Base-by-base conservation (phyloP, 2,797 vertebrate genomes). In the Champsocephalus esox region DNA sequence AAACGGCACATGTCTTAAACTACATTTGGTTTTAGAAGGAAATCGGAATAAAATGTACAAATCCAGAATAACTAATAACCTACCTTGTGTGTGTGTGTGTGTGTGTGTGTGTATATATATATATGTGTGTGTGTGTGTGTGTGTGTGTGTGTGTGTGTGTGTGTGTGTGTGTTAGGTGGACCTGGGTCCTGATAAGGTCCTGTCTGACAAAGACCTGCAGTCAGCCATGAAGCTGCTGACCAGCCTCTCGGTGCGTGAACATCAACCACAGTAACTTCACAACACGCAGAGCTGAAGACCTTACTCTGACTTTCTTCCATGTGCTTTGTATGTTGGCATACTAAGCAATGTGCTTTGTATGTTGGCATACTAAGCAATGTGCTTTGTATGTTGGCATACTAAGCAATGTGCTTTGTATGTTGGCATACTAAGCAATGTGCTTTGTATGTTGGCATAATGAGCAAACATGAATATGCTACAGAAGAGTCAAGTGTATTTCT, bases 201-300 rank as follows among this genome's bases (percentile, higher is more conserved):
- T 99, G 76, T 96, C 97, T 48, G 97, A 99, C 90, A 99, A 96
- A 96, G 98, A 99, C 88, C 96, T 99, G 67, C 97, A 99, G 92
- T 96, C 96, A 66, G 92, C 95, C 57, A 93, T 99, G 92, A 99
- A 97, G 92, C 95, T 99, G 77, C 94, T 99, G 45, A 95, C 96
- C 76, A 95, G 95, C 62, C 94, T 96, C 84, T 95, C 95, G 79
- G 98, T 99, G 90, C 90, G 97, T 97, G 84, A 41, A 68, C 2
- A 8, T 9, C 34, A 38, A 38, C 9, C 34, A 38, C 34, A 38
- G 34, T 38, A 38, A 38, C 34, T 38, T 38, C 34, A 38, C 34
- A 38, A 28, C 28, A 28, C 28, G 5, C 28, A 28, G 4, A 38
- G 9, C 34, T 2, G 34, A 9, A 38, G 34, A 38, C 34, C 34